phyloP scores from a whole-genome alignment of 2,797 vertebrate genomes.

The Peromyscus aztecus region DNA sequence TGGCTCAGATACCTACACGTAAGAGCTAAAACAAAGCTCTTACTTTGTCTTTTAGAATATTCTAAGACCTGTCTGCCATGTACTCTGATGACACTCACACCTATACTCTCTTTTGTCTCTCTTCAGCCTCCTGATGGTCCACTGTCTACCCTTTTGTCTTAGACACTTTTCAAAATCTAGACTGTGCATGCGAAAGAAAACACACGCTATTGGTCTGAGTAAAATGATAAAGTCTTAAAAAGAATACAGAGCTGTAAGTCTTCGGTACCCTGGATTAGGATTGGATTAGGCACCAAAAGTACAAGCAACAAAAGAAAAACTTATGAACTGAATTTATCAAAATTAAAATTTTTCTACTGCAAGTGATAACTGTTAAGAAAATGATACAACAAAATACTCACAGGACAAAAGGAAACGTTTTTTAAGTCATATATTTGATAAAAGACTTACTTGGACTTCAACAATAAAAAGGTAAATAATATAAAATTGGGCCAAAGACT shows the following conservation, averaged over 20 bases:
- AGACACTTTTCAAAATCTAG: neutral
- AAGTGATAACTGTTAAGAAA: slow-evolving; percentile 26
- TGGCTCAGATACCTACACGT: rapidly evolving
- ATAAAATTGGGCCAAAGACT: slow-evolving; percentile 15
- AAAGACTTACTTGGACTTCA: neutral
- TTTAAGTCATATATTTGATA: neutral
- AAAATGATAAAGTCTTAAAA: neutral
- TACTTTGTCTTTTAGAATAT: neutral
- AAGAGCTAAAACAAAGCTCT: neutral
- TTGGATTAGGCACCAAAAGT: slow-evolving; percentile 1
- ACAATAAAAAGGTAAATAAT: slow-evolving; percentile 16
- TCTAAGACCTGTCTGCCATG: neutral
- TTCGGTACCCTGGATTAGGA: neutral
- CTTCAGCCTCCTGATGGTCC: neutral
- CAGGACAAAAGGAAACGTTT: neutral
- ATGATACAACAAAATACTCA: neutral
- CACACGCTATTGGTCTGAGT: neutral
- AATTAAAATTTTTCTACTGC: neutral
- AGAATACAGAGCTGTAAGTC: neutral
- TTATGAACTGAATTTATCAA: neutral
- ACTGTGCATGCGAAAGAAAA: neutral
- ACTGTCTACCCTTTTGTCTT: neutral
- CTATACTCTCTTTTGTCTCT: neutral
- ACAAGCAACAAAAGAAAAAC: neutral
- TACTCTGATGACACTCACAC: rapidly evolving